phyloP scores from a whole-genome alignment of 2,797 vertebrate species.

The Sebastes taczanowskii region DNA sequence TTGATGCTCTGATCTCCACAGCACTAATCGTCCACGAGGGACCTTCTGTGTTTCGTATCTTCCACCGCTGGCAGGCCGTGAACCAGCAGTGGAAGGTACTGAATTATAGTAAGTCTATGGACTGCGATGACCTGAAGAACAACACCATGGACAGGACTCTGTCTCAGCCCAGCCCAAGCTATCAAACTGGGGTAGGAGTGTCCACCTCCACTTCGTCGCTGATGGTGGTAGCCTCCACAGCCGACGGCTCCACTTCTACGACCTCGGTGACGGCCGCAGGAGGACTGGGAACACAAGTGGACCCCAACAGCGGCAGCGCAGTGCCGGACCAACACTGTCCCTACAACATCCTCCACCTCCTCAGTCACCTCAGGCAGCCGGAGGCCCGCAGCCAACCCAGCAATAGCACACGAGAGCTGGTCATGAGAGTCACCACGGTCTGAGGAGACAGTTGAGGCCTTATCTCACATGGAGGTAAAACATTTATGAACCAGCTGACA shows the following conservation, averaged over 20 bases:
- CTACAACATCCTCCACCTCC: conserved; percentile 96
- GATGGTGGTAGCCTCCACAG: conserved; percentile 83
- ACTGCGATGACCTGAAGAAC: conserved; percentile 91
- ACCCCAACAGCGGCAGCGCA: conserved; percentile 76
- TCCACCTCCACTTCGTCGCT: conserved; percentile 90
- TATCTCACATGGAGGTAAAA: conserved; percentile 63
- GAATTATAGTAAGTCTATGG: conserved; percentile 97
- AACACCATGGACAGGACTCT: conserved; percentile 85
- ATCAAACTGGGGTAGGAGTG: conserved; percentile 84
- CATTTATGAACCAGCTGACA: conserved; percentile 60
- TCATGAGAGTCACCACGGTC: conserved; percentile 99
- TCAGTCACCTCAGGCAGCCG: conserved; percentile 95
- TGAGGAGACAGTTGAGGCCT: conserved; percentile 85
- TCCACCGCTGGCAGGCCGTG: conserved; percentile 98
- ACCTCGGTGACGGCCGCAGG: conserved; percentile 44
- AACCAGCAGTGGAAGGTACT: conserved; percentile 99
- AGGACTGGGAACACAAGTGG: conserved; percentile 58
- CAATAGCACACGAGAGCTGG: conserved; percentile 93
- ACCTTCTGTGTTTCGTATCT: conserved; percentile 97
- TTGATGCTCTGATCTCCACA: conserved; percentile 71
- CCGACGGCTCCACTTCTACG: conserved; percentile 78
- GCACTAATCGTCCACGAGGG: conserved; percentile 97
- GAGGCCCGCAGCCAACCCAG: conserved; percentile 86
- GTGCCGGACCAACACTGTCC: conserved; percentile 96
- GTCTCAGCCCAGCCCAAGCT: conserved; percentile 74